A percentile compares a stretch with the other conserved stretches of the same genome.
Conservation (phyloP, 1,140 invertebrate species). For the Latrodectus geometricus region DNA sequence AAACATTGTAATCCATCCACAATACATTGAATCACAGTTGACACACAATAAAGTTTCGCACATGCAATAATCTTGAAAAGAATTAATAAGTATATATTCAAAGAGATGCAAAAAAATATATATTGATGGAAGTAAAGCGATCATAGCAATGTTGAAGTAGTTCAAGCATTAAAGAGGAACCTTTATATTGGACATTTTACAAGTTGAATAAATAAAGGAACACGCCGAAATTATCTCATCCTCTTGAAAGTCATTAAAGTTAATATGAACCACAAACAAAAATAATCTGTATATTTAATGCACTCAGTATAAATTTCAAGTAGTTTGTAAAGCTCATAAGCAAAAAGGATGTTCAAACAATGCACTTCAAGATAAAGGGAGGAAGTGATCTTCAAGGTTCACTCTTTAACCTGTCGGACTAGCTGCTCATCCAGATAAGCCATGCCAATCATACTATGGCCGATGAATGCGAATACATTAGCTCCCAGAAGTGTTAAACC, state of each 20-base stretch:
- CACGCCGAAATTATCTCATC: not conserved
- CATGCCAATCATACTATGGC: not conserved
- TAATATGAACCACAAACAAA: not conserved
- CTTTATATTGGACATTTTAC: not conserved
- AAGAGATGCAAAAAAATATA: too few species aligned
- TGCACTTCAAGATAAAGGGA: not conserved
- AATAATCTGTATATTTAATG: not conserved
- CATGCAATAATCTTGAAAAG: too few species aligned
- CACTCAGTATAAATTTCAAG: not conserved
- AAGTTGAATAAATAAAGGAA: not conserved
- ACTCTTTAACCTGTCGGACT: not conserved
- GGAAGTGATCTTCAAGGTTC: not conserved
- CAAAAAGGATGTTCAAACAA: conserved; percentile 19
- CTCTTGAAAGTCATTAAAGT: not conserved
- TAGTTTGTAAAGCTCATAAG: conserved; percentile 34
- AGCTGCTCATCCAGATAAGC: not conserved
- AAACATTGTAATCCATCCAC: not conserved
- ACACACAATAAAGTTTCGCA: not conserved
- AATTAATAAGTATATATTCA: too few species aligned
- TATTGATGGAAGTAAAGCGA: not conserved
- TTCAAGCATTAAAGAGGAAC: not conserved
- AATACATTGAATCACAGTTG: not conserved
- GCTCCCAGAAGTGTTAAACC: too few species aligned
- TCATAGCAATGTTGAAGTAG: not conserved
- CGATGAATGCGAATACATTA: not conserved